Conservation (phyloP, 1,140 invertebrate genomes). For the Rhynchophorus ferrugineus region DNA sequence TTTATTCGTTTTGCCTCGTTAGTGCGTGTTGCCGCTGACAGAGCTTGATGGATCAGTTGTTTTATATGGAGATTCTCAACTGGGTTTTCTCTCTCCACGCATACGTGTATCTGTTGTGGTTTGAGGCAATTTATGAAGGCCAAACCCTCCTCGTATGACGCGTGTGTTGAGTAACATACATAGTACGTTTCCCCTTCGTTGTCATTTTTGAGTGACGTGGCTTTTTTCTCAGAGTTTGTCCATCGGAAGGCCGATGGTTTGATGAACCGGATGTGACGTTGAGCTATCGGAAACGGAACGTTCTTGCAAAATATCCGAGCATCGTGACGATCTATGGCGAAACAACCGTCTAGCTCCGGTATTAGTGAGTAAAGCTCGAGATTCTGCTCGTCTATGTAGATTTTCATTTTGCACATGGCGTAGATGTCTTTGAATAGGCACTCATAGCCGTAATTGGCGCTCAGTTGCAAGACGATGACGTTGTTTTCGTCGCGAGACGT, state of each 20-base stretch:
- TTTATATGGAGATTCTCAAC: conserved; percentile 21
- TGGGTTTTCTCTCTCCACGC: conserved; percentile 37
- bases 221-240: conserved; percentile 40
- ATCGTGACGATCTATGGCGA: conserved; percentile 37
- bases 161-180: conserved; percentile 58
- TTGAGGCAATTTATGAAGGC: conserved; percentile 48
- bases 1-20: no score
- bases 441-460: conserved; percentile 53
- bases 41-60: conserved; percentile 26
- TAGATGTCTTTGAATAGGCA: conserved; percentile 51
- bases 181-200: conserved; percentile 38
- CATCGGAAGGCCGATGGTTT: conserved; percentile 48
- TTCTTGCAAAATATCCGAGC: conserved; percentile 42
- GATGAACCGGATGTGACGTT: conserved; percentile 40
- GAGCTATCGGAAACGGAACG: conserved; percentile 23
- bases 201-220: conserved; percentile 18
- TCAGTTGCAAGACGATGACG: conserved; percentile 46
- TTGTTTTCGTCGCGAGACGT: conserved; percentile 42
- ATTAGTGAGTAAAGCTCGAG: conserved; percentile 41
- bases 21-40: no score
- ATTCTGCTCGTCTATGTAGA: conserved; percentile 44
- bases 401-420: conserved; percentile 43
- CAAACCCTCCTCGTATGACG: conserved; percentile 50
- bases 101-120: conserved; percentile 46
- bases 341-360: conserved; percentile 37